phyloP scores from a whole-genome alignment of 2,113 vertebrate species.

The Propithecus coquereli region DNA sequence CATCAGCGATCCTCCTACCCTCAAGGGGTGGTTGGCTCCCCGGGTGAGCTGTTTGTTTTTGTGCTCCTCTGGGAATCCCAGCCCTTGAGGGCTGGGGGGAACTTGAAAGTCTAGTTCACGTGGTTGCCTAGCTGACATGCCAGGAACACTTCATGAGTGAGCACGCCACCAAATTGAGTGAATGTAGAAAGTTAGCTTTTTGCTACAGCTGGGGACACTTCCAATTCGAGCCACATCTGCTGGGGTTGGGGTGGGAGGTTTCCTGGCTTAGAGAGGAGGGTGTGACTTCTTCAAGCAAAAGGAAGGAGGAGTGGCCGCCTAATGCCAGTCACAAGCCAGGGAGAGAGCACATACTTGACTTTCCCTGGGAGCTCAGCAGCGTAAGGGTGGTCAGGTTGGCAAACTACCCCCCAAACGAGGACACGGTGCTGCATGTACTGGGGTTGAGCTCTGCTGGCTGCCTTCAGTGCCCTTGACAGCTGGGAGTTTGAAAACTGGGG shows the following conservation, averaged over 20 bases:
- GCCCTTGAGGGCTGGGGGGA: neutral
- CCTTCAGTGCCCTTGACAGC: too few relatives aligned
- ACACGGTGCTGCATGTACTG: fast-evolving
- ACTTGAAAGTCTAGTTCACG: neutral
- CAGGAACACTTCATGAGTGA: neutral
- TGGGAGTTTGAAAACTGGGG: neutral
- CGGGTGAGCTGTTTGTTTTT: neutral
- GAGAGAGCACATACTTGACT: neutral
- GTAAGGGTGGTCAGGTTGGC: neutral
- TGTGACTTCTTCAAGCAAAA: neutral
- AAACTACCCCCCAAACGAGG: fast-evolving
- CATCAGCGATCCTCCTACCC: neutral
- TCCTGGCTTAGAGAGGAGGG: neutral
- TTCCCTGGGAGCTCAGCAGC: neutral
- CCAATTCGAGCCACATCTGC: neutral
- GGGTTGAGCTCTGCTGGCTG: fast-evolving
- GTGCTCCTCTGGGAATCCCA: neutral
- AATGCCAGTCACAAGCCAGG: neutral
- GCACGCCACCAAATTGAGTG: neutral
- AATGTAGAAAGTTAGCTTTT: neutral
- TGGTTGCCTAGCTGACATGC: neutral
- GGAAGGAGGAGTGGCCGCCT: neutral
- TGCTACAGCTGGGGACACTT: neutral
- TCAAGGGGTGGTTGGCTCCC: neutral
- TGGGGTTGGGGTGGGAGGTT: neutral